phyloP scores from a whole-genome alignment of 2,888 invertebrate species.

The Furcula furcula region DNA sequence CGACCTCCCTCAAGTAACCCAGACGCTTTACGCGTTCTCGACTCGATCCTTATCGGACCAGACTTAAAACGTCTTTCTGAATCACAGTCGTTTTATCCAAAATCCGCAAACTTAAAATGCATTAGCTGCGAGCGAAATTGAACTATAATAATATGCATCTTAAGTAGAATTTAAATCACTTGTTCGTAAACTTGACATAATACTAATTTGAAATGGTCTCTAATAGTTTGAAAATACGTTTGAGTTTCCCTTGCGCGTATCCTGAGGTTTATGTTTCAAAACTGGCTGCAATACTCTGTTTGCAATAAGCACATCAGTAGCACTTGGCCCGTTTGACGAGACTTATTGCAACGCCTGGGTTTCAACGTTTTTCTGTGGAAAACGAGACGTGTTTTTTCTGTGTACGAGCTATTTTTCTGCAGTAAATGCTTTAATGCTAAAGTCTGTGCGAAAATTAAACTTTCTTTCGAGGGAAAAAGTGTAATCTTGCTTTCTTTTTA shows the following conservation, averaged over 20 bases:
- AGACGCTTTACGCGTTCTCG: slow-evolving; percentile 9
- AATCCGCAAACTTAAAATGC: slow-evolving; percentile 16
- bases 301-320: slow-evolving; percentile 22
- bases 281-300: slow-evolving; percentile 17
- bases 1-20: slow-evolving; percentile 8
- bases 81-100: slow-evolving; percentile 10
- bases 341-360: slow-evolving; percentile 25
- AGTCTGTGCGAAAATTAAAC: too few species aligned
- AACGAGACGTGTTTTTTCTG: too few species aligned
- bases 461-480: too few species aligned
- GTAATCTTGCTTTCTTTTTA: too few species aligned
- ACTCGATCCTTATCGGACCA: slow-evolving; percentile 14
- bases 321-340: slow-evolving; percentile 22
- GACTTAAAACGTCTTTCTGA: slow-evolving; percentile 20
- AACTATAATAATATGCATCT: slow-evolving; percentile 8
- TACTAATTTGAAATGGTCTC: slow-evolving; percentile 11
- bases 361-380: slow-evolving; percentile 13
- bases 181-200: not conserved
- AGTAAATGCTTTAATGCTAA: slow-evolving; percentile 22
- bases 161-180: slow-evolving; percentile 8
- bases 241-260: slow-evolving; percentile 9
- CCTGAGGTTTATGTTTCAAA: slow-evolving; percentile 18
- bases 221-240: slow-evolving; percentile 7
- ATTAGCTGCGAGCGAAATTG: slow-evolving; percentile 5
- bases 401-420: slow-evolving; percentile 3